A percentile compares a stretch with the other conserved stretches of the same genome.
Evolutionary conservation across 92 coral and sea anemone species (phyloP).

Genomic region (Actinernus sp.): DNA sequence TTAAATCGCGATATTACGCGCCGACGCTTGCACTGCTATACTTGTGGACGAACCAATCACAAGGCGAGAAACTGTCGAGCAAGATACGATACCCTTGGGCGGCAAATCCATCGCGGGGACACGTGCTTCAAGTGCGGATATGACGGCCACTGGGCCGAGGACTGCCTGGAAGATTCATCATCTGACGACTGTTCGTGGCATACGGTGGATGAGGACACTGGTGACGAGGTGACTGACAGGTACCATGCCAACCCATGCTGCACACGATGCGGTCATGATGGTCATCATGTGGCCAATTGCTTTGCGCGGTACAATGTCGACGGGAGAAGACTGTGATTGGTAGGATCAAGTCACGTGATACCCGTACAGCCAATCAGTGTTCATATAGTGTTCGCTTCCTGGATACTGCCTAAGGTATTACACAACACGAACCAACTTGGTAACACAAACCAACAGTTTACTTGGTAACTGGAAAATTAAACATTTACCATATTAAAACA

Average conservation of each 20-base stretch:
- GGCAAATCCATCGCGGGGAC: background rate
- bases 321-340: background rate
- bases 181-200: background rate
- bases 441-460: too few relatives aligned
- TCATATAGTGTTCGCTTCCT: too few relatives aligned
- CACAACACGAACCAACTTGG: too few relatives aligned
- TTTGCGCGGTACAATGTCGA: background rate
- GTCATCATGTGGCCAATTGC: background rate
- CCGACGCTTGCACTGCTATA: too few relatives aligned
- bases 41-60: background rate
- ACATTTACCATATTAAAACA: too few relatives aligned
- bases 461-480: too few relatives aligned
- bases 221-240: background rate
- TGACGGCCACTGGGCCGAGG: constrained; percentile 1
- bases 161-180: background rate
- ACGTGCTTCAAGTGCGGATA: background rate
- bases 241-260: background rate
- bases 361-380: too few relatives aligned
- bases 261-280: background rate
- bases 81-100: background rate
- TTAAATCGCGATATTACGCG: too few relatives aligned
- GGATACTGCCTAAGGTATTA: too few relatives aligned
- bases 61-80: background rate
- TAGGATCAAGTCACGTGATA: background rate
- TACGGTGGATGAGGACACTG: background rate